phyloP scores from a whole-genome alignment of 2,888 invertebrate genomes.

The Lasioglossum pauxillum region DNA sequence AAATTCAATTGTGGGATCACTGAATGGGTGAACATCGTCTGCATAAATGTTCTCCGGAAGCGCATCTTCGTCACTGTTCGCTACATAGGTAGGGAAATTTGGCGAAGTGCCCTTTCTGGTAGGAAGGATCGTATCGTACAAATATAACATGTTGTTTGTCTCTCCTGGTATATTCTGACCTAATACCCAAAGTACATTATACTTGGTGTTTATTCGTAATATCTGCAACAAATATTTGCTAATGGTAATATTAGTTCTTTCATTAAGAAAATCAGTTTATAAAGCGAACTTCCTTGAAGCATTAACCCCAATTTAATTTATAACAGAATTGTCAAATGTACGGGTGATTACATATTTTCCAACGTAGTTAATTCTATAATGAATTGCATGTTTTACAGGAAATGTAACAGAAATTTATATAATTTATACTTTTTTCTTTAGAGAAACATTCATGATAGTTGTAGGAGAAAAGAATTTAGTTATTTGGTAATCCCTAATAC shows the following conservation, averaged over 20 bases:
- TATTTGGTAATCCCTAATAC: not conserved
- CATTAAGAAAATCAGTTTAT: not conserved
- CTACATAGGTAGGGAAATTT: slow-evolving; percentile 92
- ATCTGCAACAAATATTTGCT: slow-evolving; percentile 87
- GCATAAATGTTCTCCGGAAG: slow-evolving; percentile 91
- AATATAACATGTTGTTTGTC: slow-evolving; percentile 91
- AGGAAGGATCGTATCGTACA: slow-evolving; percentile 92
- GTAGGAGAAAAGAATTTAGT: not conserved
- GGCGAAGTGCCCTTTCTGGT: slow-evolving; percentile 82
- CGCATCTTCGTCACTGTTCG: slow-evolving; percentile 86
- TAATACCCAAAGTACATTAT: slow-evolving; percentile 95
- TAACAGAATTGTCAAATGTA: slow-evolving; percentile 1
- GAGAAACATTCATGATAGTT: not conserved
- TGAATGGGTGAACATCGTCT: slow-evolving; percentile 91
- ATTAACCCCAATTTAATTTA: not conserved
- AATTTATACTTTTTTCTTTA: not conserved
- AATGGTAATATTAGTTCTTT: slow-evolving; percentile 24
- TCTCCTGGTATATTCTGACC: slow-evolving; percentile 94
- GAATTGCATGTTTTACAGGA: not conserved
- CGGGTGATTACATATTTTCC: not conserved
- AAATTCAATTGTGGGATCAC: slow-evolving; percentile 89
- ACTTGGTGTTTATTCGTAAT: slow-evolving; percentile 96
- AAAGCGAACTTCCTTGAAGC: not conserved
- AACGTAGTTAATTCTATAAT: not conserved
- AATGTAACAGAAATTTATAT: not conserved